Conservation (phyloP, 2,888 invertebrate species). For the Papilio demoleus region DNA sequence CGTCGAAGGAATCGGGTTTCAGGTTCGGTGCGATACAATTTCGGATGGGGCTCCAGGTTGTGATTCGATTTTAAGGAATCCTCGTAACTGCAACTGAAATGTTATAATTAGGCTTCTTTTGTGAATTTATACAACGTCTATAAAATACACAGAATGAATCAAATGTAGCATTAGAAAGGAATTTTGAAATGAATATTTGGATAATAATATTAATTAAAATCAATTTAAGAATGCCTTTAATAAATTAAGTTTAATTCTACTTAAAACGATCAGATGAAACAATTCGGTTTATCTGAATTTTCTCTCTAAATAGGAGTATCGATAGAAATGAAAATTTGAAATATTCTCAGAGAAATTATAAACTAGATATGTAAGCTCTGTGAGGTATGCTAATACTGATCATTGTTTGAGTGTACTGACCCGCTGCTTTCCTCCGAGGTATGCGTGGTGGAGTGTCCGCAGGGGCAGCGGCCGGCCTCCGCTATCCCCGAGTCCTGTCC, state of each 20-base stretch:
- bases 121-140: not conserved
- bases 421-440: constrained; percentile 89
- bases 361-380: too few species aligned
- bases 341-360: too few species aligned
- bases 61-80: constrained; percentile 89
- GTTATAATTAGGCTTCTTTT: constrained; percentile 28
- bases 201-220: too few species aligned
- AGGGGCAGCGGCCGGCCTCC: constrained; percentile 83
- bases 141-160: not conserved
- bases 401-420: constrained; percentile 62
- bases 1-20: constrained; percentile 66
- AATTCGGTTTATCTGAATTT: too few species aligned
- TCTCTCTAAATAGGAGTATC: too few species aligned
- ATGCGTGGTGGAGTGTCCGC: constrained; percentile 86
- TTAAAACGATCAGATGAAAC: too few species aligned
- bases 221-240: too few species aligned
- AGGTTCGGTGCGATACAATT: constrained; percentile 56
- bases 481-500: constrained; percentile 92
- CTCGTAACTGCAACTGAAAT: constrained; percentile 88
- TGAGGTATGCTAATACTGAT: not conserved
- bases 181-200: too few species aligned
- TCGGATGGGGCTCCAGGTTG: constrained; percentile 65
- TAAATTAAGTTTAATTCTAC: too few species aligned
- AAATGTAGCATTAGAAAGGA: not conserved
- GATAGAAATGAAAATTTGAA: too few species aligned